A percentile compares a stretch with the other conserved stretches of the same genome.
Evolutionary conservation across 2,113 vertebrate genomes (phyloP).

Genomic region (Axis porcinus): DNA sequence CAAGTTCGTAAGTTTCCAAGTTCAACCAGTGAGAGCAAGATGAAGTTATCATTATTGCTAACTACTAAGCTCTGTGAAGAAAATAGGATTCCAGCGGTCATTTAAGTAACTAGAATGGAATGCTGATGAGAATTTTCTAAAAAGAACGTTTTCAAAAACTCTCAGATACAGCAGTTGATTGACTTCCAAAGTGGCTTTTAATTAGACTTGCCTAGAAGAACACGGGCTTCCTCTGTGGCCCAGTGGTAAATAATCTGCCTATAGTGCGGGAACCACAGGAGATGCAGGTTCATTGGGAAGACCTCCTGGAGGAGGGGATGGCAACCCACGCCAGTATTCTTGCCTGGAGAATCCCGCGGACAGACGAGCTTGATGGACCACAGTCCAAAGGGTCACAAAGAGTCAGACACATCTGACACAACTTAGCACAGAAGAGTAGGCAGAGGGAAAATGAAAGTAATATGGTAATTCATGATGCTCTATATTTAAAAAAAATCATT

Average conservation of each 20-base stretch:
- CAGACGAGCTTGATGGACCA: background rate
- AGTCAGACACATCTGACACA: background rate
- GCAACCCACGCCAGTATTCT: background rate
- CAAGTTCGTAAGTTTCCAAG: conserved; percentile 15
- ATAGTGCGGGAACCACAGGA: background rate
- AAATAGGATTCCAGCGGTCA: background rate
- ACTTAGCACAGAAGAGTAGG: background rate
- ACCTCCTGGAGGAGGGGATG: background rate
- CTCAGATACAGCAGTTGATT: background rate
- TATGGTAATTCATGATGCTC: background rate
- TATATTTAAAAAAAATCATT: background rate
- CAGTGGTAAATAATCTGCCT: background rate
- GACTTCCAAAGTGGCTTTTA: conserved; percentile 8
- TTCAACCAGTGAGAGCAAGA: background rate
- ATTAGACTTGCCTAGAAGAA: conserved; percentile 24
- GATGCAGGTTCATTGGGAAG: background rate
- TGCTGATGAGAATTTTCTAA: conserved; percentile 25
- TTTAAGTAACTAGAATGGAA: background rate
- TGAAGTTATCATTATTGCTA: background rate
- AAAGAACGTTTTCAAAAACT: conserved; percentile 30
- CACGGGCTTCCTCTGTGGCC: background rate
- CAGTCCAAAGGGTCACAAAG: background rate
- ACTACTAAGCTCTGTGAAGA: background rate
- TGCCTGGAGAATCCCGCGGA: background rate
- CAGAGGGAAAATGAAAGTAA: conserved; percentile 36